Base-by-base conservation (phyloP, 2,888 invertebrate species). In the Netelia melanura region DNA sequence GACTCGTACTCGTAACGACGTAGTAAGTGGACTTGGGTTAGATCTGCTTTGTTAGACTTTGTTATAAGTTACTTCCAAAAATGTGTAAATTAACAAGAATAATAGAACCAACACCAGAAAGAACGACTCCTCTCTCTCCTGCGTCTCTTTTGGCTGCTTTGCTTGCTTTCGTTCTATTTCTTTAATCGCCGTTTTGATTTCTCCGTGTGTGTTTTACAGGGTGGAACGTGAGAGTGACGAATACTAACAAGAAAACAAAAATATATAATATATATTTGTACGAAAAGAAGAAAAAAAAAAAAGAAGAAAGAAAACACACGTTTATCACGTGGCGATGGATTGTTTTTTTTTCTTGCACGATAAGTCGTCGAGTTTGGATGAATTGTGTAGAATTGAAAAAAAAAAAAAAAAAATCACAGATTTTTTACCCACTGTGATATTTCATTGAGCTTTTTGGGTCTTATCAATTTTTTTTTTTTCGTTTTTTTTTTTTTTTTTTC, bases 101-200 rank as follows among this genome's bases (percentile, higher is more conserved):
- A 48, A 17, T 89, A 92, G 89, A 92, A 91, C 92, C 91, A 92
- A 91, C 92, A 92, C 92, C 92, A 92, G 90, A 90, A 90, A 92
- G 90, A 89, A 87, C 90, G 89, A 5, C 3, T 30, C 30, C 84
- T 84, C 88, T 86, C 88, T 17, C 17, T 17, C 17, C 81, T 74
- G 81, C 80, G 77, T 83, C 78, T 75, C 72, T 83, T 48, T 48
- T 81, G 80, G 68, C 77, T 81, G 68, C 38, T 61, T 54, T 82
- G 62, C 71, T 72, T 78, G 67, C 65, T 68, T n/a, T 67, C 38
- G 21, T 10, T 9, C 23, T 23, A 58, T 54, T 54, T 54, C 9
- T 52, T 62, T 56, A 17, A 17, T 17, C 48, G 21, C 54, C 43
- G 0, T 17, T 17, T n/a, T 74, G 52, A 54, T 44, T 54, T 67